Base-by-base conservation (phyloP, 2,113 vertebrate species). In the Anguilla rostrata region DNA sequence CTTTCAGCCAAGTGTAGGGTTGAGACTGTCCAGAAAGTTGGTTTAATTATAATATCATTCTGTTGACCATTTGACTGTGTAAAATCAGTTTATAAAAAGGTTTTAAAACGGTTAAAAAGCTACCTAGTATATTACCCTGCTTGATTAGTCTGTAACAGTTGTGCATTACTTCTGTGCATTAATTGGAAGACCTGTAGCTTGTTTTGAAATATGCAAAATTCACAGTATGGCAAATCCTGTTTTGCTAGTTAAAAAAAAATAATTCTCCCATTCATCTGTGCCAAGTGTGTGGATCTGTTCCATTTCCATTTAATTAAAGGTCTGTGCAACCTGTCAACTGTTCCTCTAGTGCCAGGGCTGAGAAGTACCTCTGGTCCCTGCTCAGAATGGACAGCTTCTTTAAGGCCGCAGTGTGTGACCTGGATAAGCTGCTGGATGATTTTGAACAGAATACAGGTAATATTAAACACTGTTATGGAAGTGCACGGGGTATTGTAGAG, bases 401-500 rank as follows among this genome's bases (percentile, higher is more conserved):
- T 92, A 98, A 97, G 94, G 98, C 98, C 90, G 98, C 98, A 81
- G 97, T 99, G 84, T 97, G 96, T 93, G 97, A 99, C 92, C 91
- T 99, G 94, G 98, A 99, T 95, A 99, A 97, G 90, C 94, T 99
- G 46, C 96, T 99, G 0, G 98, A 99, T 92, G 98, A 99, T 92
- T 99, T 99, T 94, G 98, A 99, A 90, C 96, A 97, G 90, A 98
- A 94, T 83, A 92, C 97, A 94, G 98, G 98, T 99, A 91, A 92
- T 95, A 93, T 49, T 20, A 40, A 5, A n/a, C 79, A 66, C 14
- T 60, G 22, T 83, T 6, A 14, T 60, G 56, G 56, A 60, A 60
- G 56, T 60, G 56, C 14, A 60, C 1, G 18, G 56, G 18, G 3
- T 60, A 0, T 60, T 60, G 14, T 60, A 20, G 12, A 60, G 14